Evolutionary conservation across 2,888 invertebrate species (phyloP).

Genomic region (Sturmia bella): DNA sequence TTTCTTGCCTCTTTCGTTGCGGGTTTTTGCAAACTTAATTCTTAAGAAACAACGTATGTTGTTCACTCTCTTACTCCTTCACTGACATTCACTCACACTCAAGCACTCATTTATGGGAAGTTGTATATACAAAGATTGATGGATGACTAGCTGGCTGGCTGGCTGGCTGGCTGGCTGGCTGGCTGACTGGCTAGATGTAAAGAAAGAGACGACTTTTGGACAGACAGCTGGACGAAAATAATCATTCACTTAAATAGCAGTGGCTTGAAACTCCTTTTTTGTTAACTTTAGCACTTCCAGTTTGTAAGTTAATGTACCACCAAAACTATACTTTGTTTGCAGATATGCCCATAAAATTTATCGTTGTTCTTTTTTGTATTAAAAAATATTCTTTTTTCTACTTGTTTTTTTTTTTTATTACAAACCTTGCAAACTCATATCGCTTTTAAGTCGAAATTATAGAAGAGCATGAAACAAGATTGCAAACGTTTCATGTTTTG

Average conservation of each 20-base stretch:
- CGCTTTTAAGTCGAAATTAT: background rate
- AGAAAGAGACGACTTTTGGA: slow-evolving; percentile 1
- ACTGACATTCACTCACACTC: background rate
- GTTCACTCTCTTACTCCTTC: slow-evolving; percentile 19
- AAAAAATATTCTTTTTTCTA: background rate
- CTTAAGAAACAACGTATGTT: slow-evolving; percentile 8
- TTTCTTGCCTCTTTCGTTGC: slow-evolving; percentile 36
- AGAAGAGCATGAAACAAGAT: slow-evolving; percentile 16
- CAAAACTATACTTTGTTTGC: slow-evolving; percentile 41
- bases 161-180: no score
- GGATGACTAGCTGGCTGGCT: slow-evolving; percentile 34
- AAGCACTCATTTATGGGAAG: background rate
- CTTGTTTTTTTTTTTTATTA: no score
- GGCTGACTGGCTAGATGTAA: slow-evolving; percentile 28
- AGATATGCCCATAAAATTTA: slow-evolving; percentile 3
- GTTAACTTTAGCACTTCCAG: slow-evolving; percentile 68
- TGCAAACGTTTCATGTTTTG: slow-evolving; percentile 16
- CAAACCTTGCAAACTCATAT: slow-evolving; percentile 8
- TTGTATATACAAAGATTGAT: slow-evolving; percentile 30
- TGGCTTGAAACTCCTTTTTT: slow-evolving; percentile 63
- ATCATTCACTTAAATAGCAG: slow-evolving; percentile 66
- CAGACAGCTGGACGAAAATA: slow-evolving; percentile 14
- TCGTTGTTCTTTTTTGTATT: slow-evolving; percentile 15
- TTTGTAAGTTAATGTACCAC: slow-evolving; percentile 59
- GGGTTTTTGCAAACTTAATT: slow-evolving; percentile 58